Evolutionary conservation across 92 coral and sea anemone species (phyloP).

Genomic region (Metridium senile): DNA sequence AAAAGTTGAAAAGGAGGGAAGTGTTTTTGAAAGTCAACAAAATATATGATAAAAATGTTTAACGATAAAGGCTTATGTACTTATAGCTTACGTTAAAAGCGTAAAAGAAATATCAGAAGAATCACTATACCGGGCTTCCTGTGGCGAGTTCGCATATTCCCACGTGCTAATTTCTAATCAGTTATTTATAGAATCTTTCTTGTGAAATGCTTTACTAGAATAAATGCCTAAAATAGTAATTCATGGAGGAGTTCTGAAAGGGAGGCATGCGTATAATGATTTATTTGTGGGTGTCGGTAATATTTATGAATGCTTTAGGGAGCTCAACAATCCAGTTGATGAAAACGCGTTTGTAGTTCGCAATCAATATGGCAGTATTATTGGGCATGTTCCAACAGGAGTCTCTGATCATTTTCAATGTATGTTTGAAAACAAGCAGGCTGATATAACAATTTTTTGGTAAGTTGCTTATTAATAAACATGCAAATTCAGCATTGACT

Average conservation of each 20-base stretch:
- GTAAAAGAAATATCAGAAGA: too few relatives aligned
- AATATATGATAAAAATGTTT: too few relatives aligned
- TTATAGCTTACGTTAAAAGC: too few relatives aligned
- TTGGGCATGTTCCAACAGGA: slow-evolving; percentile 11
- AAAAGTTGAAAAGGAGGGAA: too few relatives aligned
- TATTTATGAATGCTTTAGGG: slow-evolving; percentile 10
- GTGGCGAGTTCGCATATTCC: too few relatives aligned
- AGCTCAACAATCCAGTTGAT: slow-evolving; percentile 11
- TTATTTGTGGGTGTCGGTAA: background rate
- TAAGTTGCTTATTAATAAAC: too few relatives aligned
- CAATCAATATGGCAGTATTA: background rate
- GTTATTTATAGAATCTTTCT: background rate
- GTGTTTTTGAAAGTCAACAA: too few relatives aligned
- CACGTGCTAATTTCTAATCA: background rate
- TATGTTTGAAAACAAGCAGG: slow-evolving; percentile 15
- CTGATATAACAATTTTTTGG: slow-evolving; percentile 10
- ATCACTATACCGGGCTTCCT: too few relatives aligned
- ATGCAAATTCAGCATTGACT: too few relatives aligned
- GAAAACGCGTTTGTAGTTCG: slow-evolving; percentile 20
- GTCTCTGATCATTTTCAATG: slow-evolving; percentile 11
- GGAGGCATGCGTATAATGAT: slow-evolving; percentile 29
- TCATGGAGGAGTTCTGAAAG: slow-evolving; percentile 42
- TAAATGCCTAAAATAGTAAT: slow-evolving; percentile 36
- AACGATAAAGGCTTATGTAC: too few relatives aligned
- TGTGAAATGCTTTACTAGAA: background rate